A percentile compares a stretch with the other conserved stretches of the same genome.
Conservation (phyloP, 2,113 vertebrate species). For the Sylvia atricapilla region DNA sequence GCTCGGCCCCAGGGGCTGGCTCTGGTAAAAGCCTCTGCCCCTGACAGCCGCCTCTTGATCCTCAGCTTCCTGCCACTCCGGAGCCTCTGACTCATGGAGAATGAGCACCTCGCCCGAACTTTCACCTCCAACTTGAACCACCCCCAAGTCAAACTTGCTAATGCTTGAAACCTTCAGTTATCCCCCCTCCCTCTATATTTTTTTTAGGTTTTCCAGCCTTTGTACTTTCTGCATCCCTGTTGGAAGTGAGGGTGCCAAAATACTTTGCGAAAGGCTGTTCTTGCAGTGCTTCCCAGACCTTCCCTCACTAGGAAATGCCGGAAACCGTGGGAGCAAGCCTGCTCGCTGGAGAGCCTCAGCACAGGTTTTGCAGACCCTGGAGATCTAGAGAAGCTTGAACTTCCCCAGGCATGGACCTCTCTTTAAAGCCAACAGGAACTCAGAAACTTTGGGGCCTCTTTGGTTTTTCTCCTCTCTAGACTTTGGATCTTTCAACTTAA, state of each 20-base stretch:
- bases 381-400: constrained; percentile 32
- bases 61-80: background rate
- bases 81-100: background rate
- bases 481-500: background rate
- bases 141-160: constrained; percentile 18
- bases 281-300: constrained; percentile 36
- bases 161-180: background rate
- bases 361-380: background rate
- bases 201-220: constrained; percentile 15
- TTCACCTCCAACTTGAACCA: constrained; percentile 29
- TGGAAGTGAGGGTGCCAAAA: constrained; percentile 48
- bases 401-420: background rate
- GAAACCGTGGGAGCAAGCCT: constrained; percentile 36
- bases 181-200: background rate
- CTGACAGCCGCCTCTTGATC: background rate
- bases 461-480: background rate
- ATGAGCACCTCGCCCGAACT: background rate
- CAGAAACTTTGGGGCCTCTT: constrained; percentile 31
- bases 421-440: constrained; percentile 50
- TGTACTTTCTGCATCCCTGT: background rate
- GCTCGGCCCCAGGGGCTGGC: fast-evolving
- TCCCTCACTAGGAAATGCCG: background rate
- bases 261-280: background rate
- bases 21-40: background rate
- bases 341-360: background rate